Evolutionary conservation across 64 coral and sea anemone species (phyloP).

Genomic region (Montipora capricornis): DNA sequence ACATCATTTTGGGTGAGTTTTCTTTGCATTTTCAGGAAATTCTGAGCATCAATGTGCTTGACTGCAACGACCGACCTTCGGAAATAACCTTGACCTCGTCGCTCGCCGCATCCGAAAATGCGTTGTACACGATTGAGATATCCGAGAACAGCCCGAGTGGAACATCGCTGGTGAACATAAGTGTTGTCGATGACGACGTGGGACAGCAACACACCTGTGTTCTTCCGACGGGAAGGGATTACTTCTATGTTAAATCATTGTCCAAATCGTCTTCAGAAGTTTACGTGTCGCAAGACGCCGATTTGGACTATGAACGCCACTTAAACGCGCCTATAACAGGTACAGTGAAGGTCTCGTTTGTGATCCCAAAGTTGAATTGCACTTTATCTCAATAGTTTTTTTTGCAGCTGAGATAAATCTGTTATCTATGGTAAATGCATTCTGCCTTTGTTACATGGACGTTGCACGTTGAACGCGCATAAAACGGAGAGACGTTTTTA

Average conservation of each 20-base stretch:
- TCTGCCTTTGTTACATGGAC: too few relatives aligned
- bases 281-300: slow-evolving; percentile 56
- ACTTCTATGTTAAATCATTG: slow-evolving; percentile 36
- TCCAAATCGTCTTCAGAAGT: slow-evolving; percentile 56
- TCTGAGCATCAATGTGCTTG: slow-evolving; percentile 40
- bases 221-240: slow-evolving; percentile 39
- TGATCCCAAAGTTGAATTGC: too few relatives aligned
- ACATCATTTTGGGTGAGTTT: too few relatives aligned
- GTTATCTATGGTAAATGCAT: too few relatives aligned
- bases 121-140: slow-evolving; percentile 36
- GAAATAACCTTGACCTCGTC: slow-evolving; percentile 32
- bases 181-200: slow-evolving; percentile 79
- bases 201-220: slow-evolving; percentile 74
- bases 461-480: too few relatives aligned
- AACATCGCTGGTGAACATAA: slow-evolving; percentile 68
- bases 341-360: slow-evolving; percentile 29
- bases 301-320: slow-evolving; percentile 76
- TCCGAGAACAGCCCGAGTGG: slow-evolving; percentile 78
- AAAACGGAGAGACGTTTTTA: too few relatives aligned
- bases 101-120: slow-evolving; percentile 26
- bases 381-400: too few relatives aligned
- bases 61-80: slow-evolving; percentile 81
- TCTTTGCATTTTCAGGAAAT: too few relatives aligned
- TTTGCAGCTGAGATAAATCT: too few relatives aligned
- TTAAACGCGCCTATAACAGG: slow-evolving; percentile 49